Evolutionary conservation across 1,140 invertebrate species (phyloP).

Genomic region (Archivesica marissinica): DNA sequence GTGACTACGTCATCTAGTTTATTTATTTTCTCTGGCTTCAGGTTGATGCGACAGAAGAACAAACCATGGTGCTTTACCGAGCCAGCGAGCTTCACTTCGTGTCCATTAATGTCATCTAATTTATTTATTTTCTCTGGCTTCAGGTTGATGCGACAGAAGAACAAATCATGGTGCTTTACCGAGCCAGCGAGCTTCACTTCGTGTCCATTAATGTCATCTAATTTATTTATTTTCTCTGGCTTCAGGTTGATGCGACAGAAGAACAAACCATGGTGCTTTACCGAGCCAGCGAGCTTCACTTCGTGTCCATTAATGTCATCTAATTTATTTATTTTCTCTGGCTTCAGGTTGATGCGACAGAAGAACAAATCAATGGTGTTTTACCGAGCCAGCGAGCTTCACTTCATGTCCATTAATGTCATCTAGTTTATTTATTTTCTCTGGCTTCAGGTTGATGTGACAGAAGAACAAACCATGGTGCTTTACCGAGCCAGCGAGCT

Average conservation of each 20-base stretch:
- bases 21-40: background rate
- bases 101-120: background rate
- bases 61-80: slow-evolving; percentile 19
- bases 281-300: slow-evolving; percentile 7
- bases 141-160: background rate
- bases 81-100: slow-evolving; percentile 19
- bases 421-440: no score
- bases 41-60: background rate
- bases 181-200: slow-evolving; percentile 17
- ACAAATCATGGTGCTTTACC: slow-evolving; percentile 16
- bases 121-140: no score
- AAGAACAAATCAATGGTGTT: no score
- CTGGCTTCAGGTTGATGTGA: background rate
- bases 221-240: no score
- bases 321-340: no score
- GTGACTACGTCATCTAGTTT: no score
- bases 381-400: no score
- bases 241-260: background rate
- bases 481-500: background rate
- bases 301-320: background rate
- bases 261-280: slow-evolving; percentile 26
- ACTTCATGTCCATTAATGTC: no score
- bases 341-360: no score
- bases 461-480: slow-evolving; percentile 21
- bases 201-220: background rate